Evolutionary conservation across 2,888 invertebrate genomes (phyloP).

Genomic region (Drosophila kambysellisi): DNA sequence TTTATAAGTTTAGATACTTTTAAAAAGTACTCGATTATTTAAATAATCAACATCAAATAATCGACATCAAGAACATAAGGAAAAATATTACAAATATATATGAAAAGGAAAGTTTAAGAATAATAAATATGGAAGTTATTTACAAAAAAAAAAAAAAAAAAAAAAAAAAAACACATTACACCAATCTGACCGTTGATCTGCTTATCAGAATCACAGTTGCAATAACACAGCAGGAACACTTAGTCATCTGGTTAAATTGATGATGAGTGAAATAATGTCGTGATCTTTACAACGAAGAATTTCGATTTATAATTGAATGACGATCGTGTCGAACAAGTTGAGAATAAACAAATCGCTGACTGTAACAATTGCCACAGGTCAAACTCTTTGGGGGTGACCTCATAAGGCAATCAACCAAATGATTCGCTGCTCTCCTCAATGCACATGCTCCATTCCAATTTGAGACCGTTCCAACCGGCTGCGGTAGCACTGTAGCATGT

Average conservation of each 20-base stretch:
- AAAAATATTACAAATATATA: neutral
- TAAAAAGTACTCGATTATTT: neutral
- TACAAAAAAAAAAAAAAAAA: neutral
- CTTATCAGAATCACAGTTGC: neutral
- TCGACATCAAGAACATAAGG: neutral
- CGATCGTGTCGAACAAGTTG: constrained; percentile 53
- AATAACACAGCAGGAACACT: constrained; percentile 4
- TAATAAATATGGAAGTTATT: neutral
- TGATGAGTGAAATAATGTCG: constrained; percentile 39
- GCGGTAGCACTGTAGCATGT: constrained; percentile 56
- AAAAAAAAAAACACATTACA: neutral
- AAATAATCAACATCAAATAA: too few species aligned
- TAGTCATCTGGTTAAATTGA: constrained; percentile 35
- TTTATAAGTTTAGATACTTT: neutral
- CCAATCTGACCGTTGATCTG: neutral
- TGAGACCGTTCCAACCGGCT: constrained; percentile 40
- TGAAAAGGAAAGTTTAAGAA: neutral
- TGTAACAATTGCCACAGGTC: constrained; percentile 52
- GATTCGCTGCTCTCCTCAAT: constrained; percentile 44
- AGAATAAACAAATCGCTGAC: constrained; percentile 54
- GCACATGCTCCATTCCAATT: constrained; percentile 34
- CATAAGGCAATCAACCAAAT: constrained; percentile 56
- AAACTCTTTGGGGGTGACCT: constrained; percentile 55
- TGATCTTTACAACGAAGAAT: constrained; percentile 46
- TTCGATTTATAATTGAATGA: constrained; percentile 68